These are phyloP conservation scores for Lepus townsendii DNA, from an alignment of 2,797 vertebrate genomes.

Conservation along the genomic window DNA sequence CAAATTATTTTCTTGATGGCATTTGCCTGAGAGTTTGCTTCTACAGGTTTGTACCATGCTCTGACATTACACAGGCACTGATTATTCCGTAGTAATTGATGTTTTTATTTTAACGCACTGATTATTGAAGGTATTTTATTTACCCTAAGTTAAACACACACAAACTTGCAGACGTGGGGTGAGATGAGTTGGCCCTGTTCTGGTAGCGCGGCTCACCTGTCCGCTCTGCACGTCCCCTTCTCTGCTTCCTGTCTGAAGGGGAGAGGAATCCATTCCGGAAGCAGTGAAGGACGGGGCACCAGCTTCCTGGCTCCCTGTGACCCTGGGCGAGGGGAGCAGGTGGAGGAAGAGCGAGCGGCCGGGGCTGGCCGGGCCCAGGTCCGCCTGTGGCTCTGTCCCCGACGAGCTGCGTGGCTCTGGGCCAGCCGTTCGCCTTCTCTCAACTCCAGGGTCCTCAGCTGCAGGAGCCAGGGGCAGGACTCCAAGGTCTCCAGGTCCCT, in stretches of 20 bases:
- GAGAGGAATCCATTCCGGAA: background rate
- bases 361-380: too few species aligned
- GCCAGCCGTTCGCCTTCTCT: background rate
- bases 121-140: background rate
- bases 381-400: too few species aligned
- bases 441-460: background rate
- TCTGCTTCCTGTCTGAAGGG: background rate
- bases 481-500: rapidly evolving
- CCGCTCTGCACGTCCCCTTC: background rate
- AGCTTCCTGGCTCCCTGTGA: too few species aligned
- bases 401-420: background rate
- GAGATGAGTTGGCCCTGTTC: background rate
- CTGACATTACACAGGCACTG: background rate
- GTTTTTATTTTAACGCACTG: background rate
- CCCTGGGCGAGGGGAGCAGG: background rate
- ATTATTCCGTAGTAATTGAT: background rate
- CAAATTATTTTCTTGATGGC: background rate
- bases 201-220: background rate
- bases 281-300: rapidly evolving
- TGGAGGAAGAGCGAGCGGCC: background rate
- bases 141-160: background rate
- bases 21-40: background rate
- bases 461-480: rapidly evolving
- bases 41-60: background rate
- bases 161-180: background rate